These are phyloP conservation scores for Oophaga sylvatica DNA, from an alignment of 2,797 vertebrate species.

Conservation along the genomic window DNA sequence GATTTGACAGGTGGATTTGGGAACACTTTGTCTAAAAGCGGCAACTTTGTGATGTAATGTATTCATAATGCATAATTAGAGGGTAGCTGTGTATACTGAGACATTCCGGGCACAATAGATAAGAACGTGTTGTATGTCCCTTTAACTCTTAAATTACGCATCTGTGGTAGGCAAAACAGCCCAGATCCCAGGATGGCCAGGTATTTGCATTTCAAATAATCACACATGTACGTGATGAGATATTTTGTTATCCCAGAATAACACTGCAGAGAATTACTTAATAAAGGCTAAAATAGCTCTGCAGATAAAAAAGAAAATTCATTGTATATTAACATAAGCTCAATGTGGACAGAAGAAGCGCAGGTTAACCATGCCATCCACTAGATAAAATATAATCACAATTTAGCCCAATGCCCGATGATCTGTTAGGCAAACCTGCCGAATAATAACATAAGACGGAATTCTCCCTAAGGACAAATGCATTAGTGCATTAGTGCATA, in stretches of 20 bases:
- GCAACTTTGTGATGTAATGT: not conserved
- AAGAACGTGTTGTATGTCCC: not conserved
- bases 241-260: constrained; percentile 10
- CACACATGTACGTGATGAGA: constrained; percentile 6
- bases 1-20: not conserved
- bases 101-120: not conserved
- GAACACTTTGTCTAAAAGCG: not conserved
- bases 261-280: not conserved
- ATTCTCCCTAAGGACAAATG: too few relatives aligned
- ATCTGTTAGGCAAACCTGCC: not conserved
- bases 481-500: not conserved
- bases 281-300: not conserved
- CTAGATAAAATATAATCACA: not conserved
- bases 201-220: constrained; percentile 56
- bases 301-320: not conserved
- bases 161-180: constrained; percentile 32
- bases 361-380: not conserved
- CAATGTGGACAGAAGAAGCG: too few relatives aligned
- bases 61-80: not conserved
- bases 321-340: not conserved
- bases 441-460: too few relatives aligned
- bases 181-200: constrained; percentile 2
- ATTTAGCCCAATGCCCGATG: not conserved
- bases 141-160: not conserved
- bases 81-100: not conserved